phyloP scores from a whole-genome alignment of 2,113 vertebrate species.

The Cyprinodon tularosa region DNA sequence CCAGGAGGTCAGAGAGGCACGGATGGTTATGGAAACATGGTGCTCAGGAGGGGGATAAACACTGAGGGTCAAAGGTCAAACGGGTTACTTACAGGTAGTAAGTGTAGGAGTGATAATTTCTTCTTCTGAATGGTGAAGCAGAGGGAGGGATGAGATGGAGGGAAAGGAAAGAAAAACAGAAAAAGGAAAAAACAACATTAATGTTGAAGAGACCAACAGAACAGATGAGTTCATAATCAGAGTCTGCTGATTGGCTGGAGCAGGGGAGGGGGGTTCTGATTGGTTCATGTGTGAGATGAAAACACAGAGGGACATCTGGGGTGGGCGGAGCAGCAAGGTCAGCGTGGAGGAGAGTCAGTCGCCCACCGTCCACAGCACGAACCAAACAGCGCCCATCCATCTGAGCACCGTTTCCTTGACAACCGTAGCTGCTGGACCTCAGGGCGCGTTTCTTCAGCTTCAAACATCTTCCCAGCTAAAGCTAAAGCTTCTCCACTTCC shows the following conservation, averaged over 20 bases:
- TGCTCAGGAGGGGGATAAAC: neutral
- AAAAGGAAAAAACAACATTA: conserved; percentile 61
- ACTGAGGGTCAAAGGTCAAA: conserved; percentile 51
- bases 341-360: too few species aligned
- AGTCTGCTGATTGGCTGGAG: conserved; percentile 27
- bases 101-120: conserved; percentile 72
- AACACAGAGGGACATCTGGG: neutral
- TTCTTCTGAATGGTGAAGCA: conserved; percentile 60
- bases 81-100: conserved; percentile 72
- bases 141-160: conserved; percentile 55
- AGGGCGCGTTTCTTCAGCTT: neutral
- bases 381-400: too few species aligned
- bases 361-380: too few species aligned
- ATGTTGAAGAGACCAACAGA: conserved; percentile 51
- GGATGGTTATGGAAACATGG: neutral
- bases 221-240: conserved; percentile 35
- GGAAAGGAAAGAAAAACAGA: conserved; percentile 61
- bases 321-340: too few species aligned
- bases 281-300: conserved; percentile 14
- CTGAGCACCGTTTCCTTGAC: neutral
- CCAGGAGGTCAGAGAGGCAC: too few species aligned
- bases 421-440: neutral
- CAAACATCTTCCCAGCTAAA: too few species aligned
- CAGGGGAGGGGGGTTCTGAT: conserved; percentile 1
- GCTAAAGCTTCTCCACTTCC: too few species aligned